These are phyloP conservation scores for Drosophila willistoni DNA, from an alignment of 1,140 invertebrate species.

Conservation along the genomic window DNA sequence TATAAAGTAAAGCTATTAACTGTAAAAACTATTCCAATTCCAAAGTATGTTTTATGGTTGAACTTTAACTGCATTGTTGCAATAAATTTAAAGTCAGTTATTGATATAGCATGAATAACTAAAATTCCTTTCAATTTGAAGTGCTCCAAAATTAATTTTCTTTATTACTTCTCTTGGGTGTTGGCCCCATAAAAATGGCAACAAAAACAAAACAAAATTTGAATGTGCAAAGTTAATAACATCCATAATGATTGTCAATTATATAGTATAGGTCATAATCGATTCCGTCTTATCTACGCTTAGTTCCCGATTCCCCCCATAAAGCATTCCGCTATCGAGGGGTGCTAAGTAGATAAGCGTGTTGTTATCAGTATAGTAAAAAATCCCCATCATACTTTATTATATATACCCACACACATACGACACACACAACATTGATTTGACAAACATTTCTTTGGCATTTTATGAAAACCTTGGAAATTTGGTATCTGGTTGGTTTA, in stretches of 20 bases:
- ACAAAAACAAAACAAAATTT: not conserved
- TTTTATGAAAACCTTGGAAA: not conserved
- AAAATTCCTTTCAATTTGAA: not conserved
- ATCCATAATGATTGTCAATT: constrained; percentile 12
- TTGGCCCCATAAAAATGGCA: not conserved
- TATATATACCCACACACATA: no score
- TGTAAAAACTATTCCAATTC: no score
- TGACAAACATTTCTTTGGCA: not conserved
- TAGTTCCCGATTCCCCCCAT: constrained; percentile 1
- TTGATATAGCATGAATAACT: not conserved
- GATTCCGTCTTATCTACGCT: constrained; percentile 2
- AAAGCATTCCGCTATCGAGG: constrained; percentile 4
- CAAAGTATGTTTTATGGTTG: no score
- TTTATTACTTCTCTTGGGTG: not conserved
- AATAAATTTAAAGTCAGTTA: no score
- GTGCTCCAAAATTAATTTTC: not conserved
- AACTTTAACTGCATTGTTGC: no score
- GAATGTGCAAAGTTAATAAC: constrained; percentile 1
- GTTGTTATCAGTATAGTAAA: constrained; percentile 10
- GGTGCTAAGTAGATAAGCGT: constrained; percentile 20
- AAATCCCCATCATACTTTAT: not conserved
- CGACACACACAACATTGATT: constrained; percentile 16
- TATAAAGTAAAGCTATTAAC: no score
- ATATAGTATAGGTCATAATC: constrained; percentile 14
- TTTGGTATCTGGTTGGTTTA: not conserved